Conservation (phyloP, 2,888 invertebrate genomes). For the Dysmachus trigonus region DNA sequence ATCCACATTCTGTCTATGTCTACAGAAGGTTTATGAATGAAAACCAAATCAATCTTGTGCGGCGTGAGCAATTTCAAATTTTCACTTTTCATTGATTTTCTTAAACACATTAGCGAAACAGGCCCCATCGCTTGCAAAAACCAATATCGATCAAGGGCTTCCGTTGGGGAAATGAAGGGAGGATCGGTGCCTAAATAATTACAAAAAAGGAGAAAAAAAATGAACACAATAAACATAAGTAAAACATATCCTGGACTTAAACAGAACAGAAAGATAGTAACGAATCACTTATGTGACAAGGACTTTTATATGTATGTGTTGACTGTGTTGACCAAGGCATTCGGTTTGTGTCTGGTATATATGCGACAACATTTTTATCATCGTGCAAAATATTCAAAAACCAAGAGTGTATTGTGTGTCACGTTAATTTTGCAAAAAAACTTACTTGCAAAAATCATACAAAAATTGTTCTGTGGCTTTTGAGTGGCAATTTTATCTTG, state of each 20-base stretch:
- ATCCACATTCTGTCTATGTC: slow-evolving; percentile 17
- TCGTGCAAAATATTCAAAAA: slow-evolving; percentile 39
- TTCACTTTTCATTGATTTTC: slow-evolving; percentile 39
- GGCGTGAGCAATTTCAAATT: slow-evolving; percentile 16
- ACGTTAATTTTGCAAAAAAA: background rate
- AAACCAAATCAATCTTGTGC: slow-evolving; percentile 63
- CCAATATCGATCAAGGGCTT: slow-evolving; percentile 37
- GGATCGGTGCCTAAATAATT: slow-evolving; percentile 16
- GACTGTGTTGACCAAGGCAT: background rate
- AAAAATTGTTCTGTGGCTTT: slow-evolving; percentile 21
- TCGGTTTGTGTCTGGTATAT: background rate
- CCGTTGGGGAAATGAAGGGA: background rate
- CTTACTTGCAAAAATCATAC: background rate
- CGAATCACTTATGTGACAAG: slow-evolving; percentile 1
- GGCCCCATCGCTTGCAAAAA: slow-evolving; percentile 49
- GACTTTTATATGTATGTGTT: background rate
- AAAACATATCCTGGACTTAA: slow-evolving; percentile 31
- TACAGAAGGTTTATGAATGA: slow-evolving; percentile 60
- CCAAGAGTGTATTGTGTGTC: background rate
- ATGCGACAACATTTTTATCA: background rate
- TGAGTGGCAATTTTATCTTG: background rate
- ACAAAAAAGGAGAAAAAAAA: slow-evolving; percentile 1
- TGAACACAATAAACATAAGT: background rate
- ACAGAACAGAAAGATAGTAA: background rate
- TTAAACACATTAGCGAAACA: slow-evolving; percentile 16